These are phyloP conservation scores for Pachycephala philippinensis DNA, from an alignment of 2,113 vertebrate genomes.

Conservation along the genomic window DNA sequence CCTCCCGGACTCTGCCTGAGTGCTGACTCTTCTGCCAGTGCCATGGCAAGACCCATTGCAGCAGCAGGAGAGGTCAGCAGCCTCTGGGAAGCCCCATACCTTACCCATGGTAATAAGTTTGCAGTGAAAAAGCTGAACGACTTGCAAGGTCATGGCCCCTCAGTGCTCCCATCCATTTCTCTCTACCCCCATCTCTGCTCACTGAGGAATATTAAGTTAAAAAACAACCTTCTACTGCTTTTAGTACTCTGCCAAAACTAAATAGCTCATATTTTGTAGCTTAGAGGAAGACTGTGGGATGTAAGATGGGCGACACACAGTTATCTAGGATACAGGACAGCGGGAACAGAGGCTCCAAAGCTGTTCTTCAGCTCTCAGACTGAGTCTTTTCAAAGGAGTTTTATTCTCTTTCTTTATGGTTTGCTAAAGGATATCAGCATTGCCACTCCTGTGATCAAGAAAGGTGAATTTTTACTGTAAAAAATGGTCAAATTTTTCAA, in stretches of 20 bases:
- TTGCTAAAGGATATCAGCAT: not conserved
- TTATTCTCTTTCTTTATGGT: not conserved
- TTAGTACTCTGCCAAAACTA: not conserved
- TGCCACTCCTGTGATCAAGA: not conserved
- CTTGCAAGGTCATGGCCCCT: not conserved
- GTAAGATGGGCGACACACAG: not conserved
- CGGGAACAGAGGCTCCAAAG: not conserved
- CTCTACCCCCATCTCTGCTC: not conserved
- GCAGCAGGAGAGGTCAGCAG: not conserved
- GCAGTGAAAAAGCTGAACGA: not conserved
- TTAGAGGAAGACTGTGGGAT: not conserved
- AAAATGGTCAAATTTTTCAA: not conserved
- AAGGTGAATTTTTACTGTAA: not conserved
- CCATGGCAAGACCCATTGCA: not conserved
- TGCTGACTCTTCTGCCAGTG: not conserved
- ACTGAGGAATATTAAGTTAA: not conserved
- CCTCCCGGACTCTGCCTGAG: fast-evolving
- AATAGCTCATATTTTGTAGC: not conserved
- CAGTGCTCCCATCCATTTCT: not conserved
- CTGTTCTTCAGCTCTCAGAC: not conserved
- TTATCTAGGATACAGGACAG: not conserved
- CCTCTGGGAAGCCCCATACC: not conserved
- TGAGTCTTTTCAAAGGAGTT: not conserved
- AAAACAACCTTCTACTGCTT: not conserved
- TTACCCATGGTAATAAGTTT: not conserved